Conservation (phyloP, 2,888 invertebrate genomes). For the Phaonia tiefii region DNA sequence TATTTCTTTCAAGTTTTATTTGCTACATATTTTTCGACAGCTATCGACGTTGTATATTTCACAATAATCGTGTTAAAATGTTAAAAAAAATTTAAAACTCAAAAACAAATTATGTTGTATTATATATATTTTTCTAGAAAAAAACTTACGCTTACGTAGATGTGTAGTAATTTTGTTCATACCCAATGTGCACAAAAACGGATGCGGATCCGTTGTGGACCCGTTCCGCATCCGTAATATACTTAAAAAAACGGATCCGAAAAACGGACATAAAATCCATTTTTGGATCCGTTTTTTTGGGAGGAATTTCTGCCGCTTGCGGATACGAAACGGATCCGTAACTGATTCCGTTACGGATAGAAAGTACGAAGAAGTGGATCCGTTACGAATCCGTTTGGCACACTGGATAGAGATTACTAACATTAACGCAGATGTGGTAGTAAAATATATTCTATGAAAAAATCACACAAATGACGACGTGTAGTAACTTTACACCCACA, state of each 20-base stretch:
- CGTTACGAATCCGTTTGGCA: no score
- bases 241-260: no score
- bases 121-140: not conserved
- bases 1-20: not conserved
- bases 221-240: no score
- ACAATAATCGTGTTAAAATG: not conserved
- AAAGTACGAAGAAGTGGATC: no score
- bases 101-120: not conserved
- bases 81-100: not conserved
- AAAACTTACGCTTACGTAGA: constrained; percentile 18
- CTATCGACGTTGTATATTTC: not conserved
- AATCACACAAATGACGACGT: constrained; percentile 25
- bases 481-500: constrained; percentile 26
- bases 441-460: constrained; percentile 28
- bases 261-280: no score
- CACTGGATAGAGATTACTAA: constrained; percentile 28
- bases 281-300: no score
- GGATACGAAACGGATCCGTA: no score
- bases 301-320: no score
- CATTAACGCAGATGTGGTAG: no score
- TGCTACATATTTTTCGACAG: constrained; percentile 1
- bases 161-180: constrained; percentile 29
- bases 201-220: no score
- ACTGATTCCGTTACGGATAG: no score
- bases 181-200: no score